A percentile compares a stretch with the other conserved stretches of the same genome.
These are phyloP conservation scores for Chalcis sispes DNA, from an alignment of 2,888 invertebrate genomes.

Conservation along the genomic window DNA sequence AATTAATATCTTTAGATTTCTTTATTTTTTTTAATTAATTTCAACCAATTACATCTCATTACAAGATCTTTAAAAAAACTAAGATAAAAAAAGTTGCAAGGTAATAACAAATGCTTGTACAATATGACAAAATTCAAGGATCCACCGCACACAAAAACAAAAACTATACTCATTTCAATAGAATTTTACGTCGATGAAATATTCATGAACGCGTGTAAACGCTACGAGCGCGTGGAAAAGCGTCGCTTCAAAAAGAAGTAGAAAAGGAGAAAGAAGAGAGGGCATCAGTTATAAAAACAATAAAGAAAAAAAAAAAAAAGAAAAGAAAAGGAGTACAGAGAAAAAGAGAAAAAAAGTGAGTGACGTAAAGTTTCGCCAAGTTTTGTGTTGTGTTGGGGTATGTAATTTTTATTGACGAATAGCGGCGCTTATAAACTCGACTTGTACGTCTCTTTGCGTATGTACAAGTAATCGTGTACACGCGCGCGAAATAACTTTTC, in stretches of 20 bases:
- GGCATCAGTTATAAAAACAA: constrained; percentile 13
- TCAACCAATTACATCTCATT: too few species aligned
- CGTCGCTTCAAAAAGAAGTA: neutral
- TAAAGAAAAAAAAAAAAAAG: constrained; percentile 31
- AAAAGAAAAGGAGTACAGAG: neutral
- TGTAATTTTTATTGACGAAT: constrained; percentile 54
- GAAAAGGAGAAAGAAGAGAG: too few species aligned
- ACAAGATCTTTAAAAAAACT: too few species aligned
- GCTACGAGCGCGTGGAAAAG: neutral
- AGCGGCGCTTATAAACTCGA: neutral
- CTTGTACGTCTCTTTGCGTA: neutral
- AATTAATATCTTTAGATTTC: too few species aligned
- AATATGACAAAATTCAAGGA: constrained; percentile 35
- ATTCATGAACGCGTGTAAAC: constrained; percentile 49
- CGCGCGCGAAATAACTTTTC: constrained; percentile 34
- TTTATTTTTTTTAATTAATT: too few species aligned
- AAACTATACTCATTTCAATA: constrained; percentile 41
- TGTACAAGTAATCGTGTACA: neutral
- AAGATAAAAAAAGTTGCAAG: neutral
- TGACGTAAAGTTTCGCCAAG: constrained; percentile 44
- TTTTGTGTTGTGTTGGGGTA: constrained; percentile 24
- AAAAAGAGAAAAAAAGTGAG: neutral
- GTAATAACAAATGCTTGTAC: neutral
- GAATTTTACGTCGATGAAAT: constrained; percentile 41
- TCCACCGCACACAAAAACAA: constrained; percentile 19